A percentile compares a stretch with the other conserved stretches of the same genome.
These are phyloP conservation scores for Sander vitreus DNA, from an alignment of 2,113 vertebrate species.

Conservation along the genomic window DNA sequence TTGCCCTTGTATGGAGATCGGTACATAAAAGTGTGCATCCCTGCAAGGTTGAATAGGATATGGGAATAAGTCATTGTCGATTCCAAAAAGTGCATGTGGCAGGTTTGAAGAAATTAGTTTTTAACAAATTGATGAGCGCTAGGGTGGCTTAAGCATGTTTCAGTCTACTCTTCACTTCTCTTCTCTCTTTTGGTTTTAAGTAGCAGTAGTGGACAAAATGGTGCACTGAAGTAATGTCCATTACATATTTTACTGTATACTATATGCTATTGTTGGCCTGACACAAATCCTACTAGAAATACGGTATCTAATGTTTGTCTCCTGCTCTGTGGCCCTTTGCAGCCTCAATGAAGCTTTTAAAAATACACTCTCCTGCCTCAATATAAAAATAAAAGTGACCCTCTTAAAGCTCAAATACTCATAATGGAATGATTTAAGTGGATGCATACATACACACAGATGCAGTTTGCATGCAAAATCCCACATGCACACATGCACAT, in stretches of 20 bases:
- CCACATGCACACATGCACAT: background rate
- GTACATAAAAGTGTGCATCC: conserved; percentile 43
- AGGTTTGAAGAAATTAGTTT: background rate
- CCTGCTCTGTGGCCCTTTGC: background rate
- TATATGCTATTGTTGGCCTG: background rate
- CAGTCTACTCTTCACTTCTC: background rate
- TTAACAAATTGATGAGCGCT: background rate
- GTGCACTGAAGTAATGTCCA: background rate
- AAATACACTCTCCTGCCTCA: background rate
- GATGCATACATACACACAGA: background rate
- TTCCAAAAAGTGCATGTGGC: background rate
- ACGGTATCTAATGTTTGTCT: background rate
- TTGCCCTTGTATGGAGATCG: conserved; percentile 73
- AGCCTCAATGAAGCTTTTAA: background rate
- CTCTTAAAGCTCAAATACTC: background rate
- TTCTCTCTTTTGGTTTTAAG: background rate
- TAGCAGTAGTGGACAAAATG: background rate
- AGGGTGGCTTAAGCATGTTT: background rate
- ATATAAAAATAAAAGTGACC: background rate
- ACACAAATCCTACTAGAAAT: background rate
- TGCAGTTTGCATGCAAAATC: background rate
- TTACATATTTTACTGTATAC: background rate
- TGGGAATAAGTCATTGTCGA: background rate
- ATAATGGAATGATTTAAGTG: background rate
- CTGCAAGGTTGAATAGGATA: conserved; percentile 7